phyloP scores from a whole-genome alignment of 2,888 invertebrate species.

The Polietes domitor region DNA sequence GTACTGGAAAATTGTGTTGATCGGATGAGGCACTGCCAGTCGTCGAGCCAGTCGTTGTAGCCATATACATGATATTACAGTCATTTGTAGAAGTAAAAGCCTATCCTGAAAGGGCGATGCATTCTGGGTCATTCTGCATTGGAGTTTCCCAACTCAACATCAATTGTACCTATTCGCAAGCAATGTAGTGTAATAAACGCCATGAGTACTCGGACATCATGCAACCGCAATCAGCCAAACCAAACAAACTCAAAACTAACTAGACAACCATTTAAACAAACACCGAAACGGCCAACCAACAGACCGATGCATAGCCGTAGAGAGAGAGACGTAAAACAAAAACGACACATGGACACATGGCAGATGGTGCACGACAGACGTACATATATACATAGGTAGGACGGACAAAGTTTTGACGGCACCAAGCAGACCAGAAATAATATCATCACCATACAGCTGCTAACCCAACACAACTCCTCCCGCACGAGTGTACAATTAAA shows the following conservation, averaged over 20 bases:
- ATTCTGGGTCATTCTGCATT: too few species aligned
- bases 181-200: background rate
- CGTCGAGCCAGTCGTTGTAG: too few species aligned
- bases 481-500: background rate
- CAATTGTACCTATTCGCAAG: background rate
- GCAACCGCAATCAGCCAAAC: constrained; percentile 55
- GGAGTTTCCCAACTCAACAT: background rate
- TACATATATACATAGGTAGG: too few species aligned
- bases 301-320: background rate
- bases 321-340: background rate
- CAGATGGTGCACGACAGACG: constrained; percentile 6
- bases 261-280: constrained; percentile 46
- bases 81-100: too few species aligned
- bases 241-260: constrained; percentile 53
- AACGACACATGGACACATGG: constrained; percentile 13
- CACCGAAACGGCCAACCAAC: constrained; percentile 11
- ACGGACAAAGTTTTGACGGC: constrained; percentile 7
- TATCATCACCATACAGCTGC: constrained; percentile 10
- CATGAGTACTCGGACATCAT: constrained; percentile 8
- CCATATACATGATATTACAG: too few species aligned
- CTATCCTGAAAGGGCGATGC: too few species aligned
- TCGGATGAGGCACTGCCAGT: too few species aligned
- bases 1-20: too few species aligned
- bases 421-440: constrained; percentile 13
- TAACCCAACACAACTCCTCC: background rate